Percentiles rank a stretch among this genome's conserved stretches.
Conservation (phyloP, 2,888 invertebrate species). For the Branchellion lobata region DNA sequence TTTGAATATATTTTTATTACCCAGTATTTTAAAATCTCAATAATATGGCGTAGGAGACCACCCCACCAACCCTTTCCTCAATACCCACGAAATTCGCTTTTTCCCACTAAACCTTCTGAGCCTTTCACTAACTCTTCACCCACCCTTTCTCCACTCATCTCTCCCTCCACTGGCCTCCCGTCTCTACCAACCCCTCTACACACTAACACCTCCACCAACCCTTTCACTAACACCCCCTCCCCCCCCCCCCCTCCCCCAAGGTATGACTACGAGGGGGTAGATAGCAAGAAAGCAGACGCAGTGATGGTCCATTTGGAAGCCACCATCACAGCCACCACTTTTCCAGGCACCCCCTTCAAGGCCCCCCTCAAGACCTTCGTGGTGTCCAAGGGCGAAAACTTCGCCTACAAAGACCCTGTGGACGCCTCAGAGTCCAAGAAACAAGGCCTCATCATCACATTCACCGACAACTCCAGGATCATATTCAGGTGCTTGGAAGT, state of each 20-base stretch:
- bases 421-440: slow-evolving; percentile 85
- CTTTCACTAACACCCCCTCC: neutral
- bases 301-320: slow-evolving; percentile 83
- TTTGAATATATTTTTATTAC: no score
- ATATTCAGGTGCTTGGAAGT: slow-evolving; percentile 70
- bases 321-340: slow-evolving; percentile 68
- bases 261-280: slow-evolving; percentile 97
- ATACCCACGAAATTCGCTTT: no score
- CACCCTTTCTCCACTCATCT: neutral
- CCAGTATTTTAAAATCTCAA: no score
- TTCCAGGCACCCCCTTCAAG: slow-evolving; percentile 60
- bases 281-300: slow-evolving; percentile 79
- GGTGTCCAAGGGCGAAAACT: slow-evolving; percentile 84
- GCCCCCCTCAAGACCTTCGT: slow-evolving; percentile 70
- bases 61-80: no score
- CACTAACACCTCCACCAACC: neutral
- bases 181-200: no score
- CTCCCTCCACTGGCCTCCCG: neutral
- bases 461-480: slow-evolving; percentile 89
- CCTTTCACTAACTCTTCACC: no score
- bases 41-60: no score
- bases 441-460: slow-evolving; percentile 89
- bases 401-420: slow-evolving; percentile 91
- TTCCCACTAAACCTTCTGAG: no score
- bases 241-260: slow-evolving; percentile 63